Percentiles rank a stretch among this genome's conserved stretches.
Evolutionary conservation across 2,113 vertebrate genomes (phyloP).

Genomic region (Chinchilla lanigera): DNA sequence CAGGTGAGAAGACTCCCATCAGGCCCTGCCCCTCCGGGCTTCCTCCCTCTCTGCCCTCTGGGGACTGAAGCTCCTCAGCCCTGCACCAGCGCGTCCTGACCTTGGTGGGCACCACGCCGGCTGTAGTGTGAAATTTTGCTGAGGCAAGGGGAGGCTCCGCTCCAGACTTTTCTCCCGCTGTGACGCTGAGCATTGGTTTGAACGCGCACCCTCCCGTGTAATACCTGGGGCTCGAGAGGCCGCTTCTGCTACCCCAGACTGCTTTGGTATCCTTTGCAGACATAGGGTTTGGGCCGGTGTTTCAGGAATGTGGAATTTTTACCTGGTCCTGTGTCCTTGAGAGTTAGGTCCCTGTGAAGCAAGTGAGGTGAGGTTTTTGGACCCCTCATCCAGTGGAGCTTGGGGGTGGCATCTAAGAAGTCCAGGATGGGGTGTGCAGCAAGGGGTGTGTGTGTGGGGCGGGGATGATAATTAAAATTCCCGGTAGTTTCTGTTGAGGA

Average conservation of each 20-base stretch:
- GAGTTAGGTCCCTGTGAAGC: not conserved
- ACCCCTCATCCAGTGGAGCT: not conserved
- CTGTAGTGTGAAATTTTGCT: not conserved
- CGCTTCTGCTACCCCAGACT: not conserved
- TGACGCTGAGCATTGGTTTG: not conserved
- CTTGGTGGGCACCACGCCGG: slow-evolving; percentile 58
- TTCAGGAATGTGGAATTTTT: slow-evolving; percentile 54
- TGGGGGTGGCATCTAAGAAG: not conserved
- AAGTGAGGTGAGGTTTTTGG: not conserved
- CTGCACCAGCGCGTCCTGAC: slow-evolving; percentile 46
- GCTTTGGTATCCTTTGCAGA: not conserved
- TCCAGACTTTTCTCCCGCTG: slow-evolving; percentile 22
- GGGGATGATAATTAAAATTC: not conserved
- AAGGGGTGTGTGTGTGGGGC: not conserved
- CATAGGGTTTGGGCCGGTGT: not conserved
- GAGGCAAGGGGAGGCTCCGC: slow-evolving; percentile 19
- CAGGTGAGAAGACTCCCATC: slow-evolving; percentile 66
- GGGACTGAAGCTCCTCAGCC: not conserved
- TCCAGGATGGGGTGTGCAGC: not conserved
- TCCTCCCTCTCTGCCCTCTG: not conserved
- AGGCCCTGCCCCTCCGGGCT: not conserved
- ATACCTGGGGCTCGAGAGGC: not conserved
- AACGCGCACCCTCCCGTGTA: not conserved
- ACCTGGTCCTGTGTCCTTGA: slow-evolving; percentile 65
- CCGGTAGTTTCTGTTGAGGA: not conserved